A percentile compares a stretch with the other conserved stretches of the same genome.
Evolutionary conservation across 2,888 invertebrate genomes (phyloP).

Genomic region (Sarcophaga rosellei): DNA sequence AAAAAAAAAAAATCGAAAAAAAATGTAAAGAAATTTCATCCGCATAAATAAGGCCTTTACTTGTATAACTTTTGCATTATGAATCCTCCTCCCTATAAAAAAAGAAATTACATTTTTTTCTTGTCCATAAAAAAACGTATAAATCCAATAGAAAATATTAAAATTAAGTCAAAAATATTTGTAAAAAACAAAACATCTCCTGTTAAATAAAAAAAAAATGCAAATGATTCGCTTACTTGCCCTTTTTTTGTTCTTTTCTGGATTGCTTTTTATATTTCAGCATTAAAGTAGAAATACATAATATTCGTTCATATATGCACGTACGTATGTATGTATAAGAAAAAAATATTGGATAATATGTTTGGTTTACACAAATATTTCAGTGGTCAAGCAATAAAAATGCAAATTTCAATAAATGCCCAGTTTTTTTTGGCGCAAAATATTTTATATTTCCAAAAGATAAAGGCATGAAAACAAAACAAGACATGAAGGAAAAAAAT

Average conservation of each 20-base stretch:
- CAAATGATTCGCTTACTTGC: background rate
- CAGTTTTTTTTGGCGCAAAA: constrained; percentile 22
- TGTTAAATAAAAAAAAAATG: background rate
- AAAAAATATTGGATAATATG: constrained; percentile 42
- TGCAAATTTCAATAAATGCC: constrained; percentile 60
- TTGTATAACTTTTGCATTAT: constrained; percentile 59
- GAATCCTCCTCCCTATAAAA: constrained; percentile 19
- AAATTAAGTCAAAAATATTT: constrained; percentile 46
- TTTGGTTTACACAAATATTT: constrained; percentile 50
- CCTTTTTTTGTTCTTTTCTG: background rate
- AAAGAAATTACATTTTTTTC: background rate
- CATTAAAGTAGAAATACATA: background rate
- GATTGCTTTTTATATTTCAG: background rate
- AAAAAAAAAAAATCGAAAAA: constrained; percentile 7
- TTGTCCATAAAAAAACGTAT: constrained; percentile 24
- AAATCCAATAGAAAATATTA: constrained; percentile 43
- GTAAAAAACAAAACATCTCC: background rate
- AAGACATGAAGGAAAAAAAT: too few relatives aligned
- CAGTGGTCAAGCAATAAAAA: constrained; percentile 64
- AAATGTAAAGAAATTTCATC: constrained; percentile 57
- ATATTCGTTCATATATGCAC: background rate
- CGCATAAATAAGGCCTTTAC: constrained; percentile 62
- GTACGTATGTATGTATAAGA: background rate
- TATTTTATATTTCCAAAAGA: constrained; percentile 6
- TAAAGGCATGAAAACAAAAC: background rate